A percentile compares a stretch with the other conserved stretches of the same genome.
Conservation (phyloP, 2,888 invertebrate genomes). For the Hoplodrina blanda region DNA sequence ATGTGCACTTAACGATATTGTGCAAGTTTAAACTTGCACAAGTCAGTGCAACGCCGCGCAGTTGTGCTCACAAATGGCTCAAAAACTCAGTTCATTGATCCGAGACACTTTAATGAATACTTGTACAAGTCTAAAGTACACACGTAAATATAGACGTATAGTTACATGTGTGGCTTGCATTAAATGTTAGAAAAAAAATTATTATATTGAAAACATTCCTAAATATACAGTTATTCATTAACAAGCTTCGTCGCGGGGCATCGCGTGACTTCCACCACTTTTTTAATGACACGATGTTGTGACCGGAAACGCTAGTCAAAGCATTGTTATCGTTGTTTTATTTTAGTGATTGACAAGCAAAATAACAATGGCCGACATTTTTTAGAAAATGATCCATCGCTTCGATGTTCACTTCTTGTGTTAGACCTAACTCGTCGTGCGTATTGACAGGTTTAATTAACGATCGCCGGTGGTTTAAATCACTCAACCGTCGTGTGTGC, state of each 20-base stretch:
- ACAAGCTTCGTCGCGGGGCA: neutral
- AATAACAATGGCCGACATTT: conserved; percentile 11
- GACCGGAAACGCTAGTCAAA: neutral
- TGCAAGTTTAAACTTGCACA: too few species aligned
- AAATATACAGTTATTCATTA: neutral
- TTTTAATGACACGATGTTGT: conserved; percentile 15
- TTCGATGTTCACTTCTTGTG: neutral
- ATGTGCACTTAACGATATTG: too few species aligned
- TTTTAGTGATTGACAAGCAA: conserved; percentile 18
- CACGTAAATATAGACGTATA: too few species aligned
- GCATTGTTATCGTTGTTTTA: conserved; percentile 23
- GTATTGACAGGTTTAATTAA: conserved; percentile 22
- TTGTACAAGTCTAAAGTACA: too few species aligned
- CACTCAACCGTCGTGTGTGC: neutral
- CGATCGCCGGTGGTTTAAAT: conserved; percentile 6
- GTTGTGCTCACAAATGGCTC: too few species aligned
- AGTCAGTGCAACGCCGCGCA: too few species aligned
- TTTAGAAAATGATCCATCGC: conserved; percentile 12
- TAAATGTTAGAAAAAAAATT: too few species aligned
- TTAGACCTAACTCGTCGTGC: neutral
- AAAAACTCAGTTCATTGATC: too few species aligned
- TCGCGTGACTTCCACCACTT: conserved; percentile 26
- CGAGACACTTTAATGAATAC: too few species aligned
- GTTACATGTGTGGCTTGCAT: too few species aligned
- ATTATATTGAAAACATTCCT: neutral